Evolutionary conservation across 2,113 vertebrate species (phyloP), one percentile per base, ranked within the genome.

Genomic region (Pao palembangensis): DNA sequence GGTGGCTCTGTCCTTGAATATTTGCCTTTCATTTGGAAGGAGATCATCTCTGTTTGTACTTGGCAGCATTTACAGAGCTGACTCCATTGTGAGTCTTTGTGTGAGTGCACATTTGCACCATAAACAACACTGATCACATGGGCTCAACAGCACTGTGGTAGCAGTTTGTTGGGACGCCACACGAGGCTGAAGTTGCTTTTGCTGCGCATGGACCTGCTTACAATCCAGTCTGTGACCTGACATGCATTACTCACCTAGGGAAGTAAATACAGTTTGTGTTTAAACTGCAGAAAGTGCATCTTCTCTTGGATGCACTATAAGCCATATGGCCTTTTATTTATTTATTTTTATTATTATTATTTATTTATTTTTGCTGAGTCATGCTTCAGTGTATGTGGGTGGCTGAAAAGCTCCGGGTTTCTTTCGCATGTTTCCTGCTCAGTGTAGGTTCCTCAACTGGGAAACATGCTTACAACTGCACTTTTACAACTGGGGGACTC

Each of bases 351-450:
- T n/a, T n/a, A n/a, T n/a, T n/a, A n/a, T 12, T 38, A 1, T 11
- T 38, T 47, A 42, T 61, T 56, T 80, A 2, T 76, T 87, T 87
- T 56, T 84, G 87, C 87, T 85, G 83, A 83, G 75, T 88, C 85
- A 88, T 75, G 66, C 18, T 59, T 64, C 63, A 73, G 62, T 71
- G 68, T 51, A 75, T 75, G 81, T 80, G 78, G 81, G 81, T 62
- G 76, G 76, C 64, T 54, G 23, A 64, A 5, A 73, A 75, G 57
- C 61, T 66, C 54, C 44, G 62, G 51, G 67, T 79, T 78, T 58
- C 54, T 66, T 73, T 50, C 53, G 69, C 79, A 75, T 73, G 67
- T 81, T 79, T 86, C 51, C 54, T n/a, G 38, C 52, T 70, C 60
- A 67, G 66, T 25, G 58, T 69, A 69, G 76, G 64, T 70, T 74